phyloP scores from a whole-genome alignment of 2,113 vertebrate genomes.

The Eublepharis macularius region DNA sequence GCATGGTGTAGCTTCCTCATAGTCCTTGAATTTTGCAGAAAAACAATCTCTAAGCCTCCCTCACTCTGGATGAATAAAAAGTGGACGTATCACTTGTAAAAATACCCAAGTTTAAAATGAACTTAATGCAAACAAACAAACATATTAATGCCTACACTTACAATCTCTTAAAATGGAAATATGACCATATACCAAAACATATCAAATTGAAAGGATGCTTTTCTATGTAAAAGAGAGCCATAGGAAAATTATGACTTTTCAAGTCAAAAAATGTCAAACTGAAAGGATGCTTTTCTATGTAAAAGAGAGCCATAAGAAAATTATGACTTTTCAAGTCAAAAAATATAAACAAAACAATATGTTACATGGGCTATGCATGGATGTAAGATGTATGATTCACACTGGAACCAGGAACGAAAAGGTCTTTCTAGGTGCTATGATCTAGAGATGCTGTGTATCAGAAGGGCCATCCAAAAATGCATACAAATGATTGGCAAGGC shows the following conservation, averaged over 20 bases:
- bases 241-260: neutral
- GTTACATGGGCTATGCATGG: too few species aligned
- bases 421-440: neutral
- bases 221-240: neutral
- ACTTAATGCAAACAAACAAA: neutral
- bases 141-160: neutral
- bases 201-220: neutral
- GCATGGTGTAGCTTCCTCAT: too few species aligned
- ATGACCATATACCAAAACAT: neutral
- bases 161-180: neutral
- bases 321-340: neutral
- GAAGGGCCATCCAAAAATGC: neutral
- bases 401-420: neutral
- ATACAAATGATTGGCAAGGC: neutral
- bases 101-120: neutral
- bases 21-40: too few species aligned
- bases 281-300: neutral
- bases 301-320: neutral
- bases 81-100: neutral
- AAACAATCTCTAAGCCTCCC: too few species aligned
- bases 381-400: neutral
- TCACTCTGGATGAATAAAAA: too few species aligned
- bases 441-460: neutral
- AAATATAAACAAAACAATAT: too few species aligned
- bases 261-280: neutral